Evolutionary conservation across 2,797 vertebrate species (phyloP), one percentile per base, ranked within the genome.

Genomic region (Propithecus deckenii): DNA sequence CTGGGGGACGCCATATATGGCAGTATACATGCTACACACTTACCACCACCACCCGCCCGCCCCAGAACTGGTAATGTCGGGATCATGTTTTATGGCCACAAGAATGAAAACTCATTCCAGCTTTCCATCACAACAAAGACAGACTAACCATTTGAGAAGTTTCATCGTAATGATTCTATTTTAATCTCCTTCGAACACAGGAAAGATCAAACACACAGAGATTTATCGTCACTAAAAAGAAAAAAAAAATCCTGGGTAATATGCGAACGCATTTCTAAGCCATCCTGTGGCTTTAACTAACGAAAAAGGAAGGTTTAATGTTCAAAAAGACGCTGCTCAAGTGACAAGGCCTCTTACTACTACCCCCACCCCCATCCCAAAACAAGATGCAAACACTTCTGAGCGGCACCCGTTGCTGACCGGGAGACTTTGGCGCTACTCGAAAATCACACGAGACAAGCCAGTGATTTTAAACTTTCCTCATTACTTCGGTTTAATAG

Each of bases 81-180:
- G 72, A 84, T 78, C 48, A 38, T 18, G 57, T 80, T 86, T 57
- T 65, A 22, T 84, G 97, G 69, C 35, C 30, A 28, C 30, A 10
- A 78, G 75, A 97, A 95, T 25, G 61, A 96, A 72, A 93, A 97
- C 63, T 63, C 76, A 61, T 61, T 63, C 71, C 72, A 96, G 88
- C 55, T 80, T 96, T 98, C 96, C 67, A 96, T 88, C 97, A 97
- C 86, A 96, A 96, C 92, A 97, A 97, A 97, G 96, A 71, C 71
- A 83, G 84, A 72, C 46, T 57, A 86, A 89, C 95, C 78, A 96
- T 98, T 76, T 97, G 90, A 97, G 98, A 96, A 91, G 91, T 98
- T 98, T 97, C 95, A 96, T 98, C 97, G 97, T 93, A 93, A 98
- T 92, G 91, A 98, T 98, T 98, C 93, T 97, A 97, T 96, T 96